Evolutionary conservation across 2,888 invertebrate genomes (phyloP).

Genomic region (Epistrophella euchroma): DNA sequence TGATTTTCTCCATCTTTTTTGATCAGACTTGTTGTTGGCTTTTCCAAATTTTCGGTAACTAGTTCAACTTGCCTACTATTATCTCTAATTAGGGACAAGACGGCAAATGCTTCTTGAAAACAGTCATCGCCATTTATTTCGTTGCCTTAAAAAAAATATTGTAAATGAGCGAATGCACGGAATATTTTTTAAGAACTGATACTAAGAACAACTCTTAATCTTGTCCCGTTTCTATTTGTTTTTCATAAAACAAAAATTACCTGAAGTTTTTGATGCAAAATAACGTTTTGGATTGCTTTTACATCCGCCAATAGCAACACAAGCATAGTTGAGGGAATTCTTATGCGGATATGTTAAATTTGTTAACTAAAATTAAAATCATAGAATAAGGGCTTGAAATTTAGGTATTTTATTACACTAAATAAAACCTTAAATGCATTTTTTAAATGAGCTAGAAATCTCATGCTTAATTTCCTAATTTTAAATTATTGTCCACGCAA

Average conservation of each 20-base stretch:
- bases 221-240: background rate
- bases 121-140: constrained; percentile 64
- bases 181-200: background rate
- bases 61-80: constrained; percentile 78
- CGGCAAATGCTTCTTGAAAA: constrained; percentile 77
- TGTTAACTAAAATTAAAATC: constrained; percentile 30
- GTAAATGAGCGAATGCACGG: constrained; percentile 77
- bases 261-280: constrained; percentile 65
- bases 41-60: constrained; percentile 29
- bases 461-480: constrained; percentile 17
- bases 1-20: background rate
- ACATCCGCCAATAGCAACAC: background rate
- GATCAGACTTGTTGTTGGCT: background rate
- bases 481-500: constrained; percentile 3
- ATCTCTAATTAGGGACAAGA: constrained; percentile 78
- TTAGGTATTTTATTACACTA: background rate
- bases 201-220: too few relatives aligned
- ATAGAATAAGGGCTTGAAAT: background rate
- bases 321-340: constrained; percentile 2
- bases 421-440: constrained; percentile 51
- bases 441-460: constrained; percentile 26
- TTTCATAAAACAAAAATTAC: constrained; percentile 54
- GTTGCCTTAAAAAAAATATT: constrained; percentile 77
- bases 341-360: constrained; percentile 27
- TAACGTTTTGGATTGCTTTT: constrained; percentile 17